phyloP scores from a whole-genome alignment of 2,797 vertebrate genomes.

The Danionella dracula region DNA sequence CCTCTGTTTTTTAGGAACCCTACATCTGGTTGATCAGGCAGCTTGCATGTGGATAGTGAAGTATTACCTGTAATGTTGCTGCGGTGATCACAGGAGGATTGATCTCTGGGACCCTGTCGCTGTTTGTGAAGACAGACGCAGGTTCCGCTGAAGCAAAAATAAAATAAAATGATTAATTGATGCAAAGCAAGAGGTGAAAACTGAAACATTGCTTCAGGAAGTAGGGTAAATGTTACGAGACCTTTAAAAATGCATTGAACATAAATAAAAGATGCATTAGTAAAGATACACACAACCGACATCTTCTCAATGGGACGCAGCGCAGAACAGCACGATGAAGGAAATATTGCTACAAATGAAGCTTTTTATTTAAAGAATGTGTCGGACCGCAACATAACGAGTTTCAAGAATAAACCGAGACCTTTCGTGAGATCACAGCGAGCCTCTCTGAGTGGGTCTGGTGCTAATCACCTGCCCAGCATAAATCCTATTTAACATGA shows the following conservation, averaged over 20 bases:
- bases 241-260: conserved; percentile 37
- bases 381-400: neutral
- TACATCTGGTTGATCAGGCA: neutral
- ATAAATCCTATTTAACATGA: too few relatives aligned
- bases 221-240: conserved; percentile 32
- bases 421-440: too few relatives aligned
- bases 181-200: conserved; percentile 25
- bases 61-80: too few relatives aligned
- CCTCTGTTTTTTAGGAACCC: neutral
- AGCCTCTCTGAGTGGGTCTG: too few relatives aligned
- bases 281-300: conserved; percentile 14
- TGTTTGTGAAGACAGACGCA: conserved; percentile 16
- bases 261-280: conserved; percentile 29
- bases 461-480: too few relatives aligned
- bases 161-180: conserved; percentile 28
- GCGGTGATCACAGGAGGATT: too few relatives aligned
- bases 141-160: neutral
- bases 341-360: neutral
- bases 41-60: too few relatives aligned
- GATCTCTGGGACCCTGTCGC: too few relatives aligned
- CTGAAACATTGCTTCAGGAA: conserved; percentile 28
- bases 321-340: neutral
- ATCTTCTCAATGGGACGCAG: neutral
- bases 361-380: neutral
- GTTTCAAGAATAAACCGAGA: too few relatives aligned